Conservation (phyloP, 2,797 vertebrate genomes). For the Poeciliopsis paucimaculata region DNA sequence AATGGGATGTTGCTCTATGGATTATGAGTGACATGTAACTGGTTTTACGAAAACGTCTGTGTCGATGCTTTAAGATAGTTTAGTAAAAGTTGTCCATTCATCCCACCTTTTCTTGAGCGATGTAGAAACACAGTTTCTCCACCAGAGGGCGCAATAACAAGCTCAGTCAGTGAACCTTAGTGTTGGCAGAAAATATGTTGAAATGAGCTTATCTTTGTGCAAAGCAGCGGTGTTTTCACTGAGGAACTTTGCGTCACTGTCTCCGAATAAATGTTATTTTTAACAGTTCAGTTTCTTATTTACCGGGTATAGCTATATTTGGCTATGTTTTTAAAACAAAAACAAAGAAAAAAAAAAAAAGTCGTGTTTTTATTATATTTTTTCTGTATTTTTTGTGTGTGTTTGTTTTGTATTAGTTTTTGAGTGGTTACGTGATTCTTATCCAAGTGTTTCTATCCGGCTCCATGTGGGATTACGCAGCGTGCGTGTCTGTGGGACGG, state of each 20-base stretch:
- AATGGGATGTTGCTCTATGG: neutral
- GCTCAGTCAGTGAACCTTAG: neutral
- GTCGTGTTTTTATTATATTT: neutral
- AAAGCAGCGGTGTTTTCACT: neutral
- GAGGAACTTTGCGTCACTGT: neutral
- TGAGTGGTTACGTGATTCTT: neutral
- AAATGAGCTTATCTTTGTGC: neutral
- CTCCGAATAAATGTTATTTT: neutral
- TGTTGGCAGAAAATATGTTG: neutral
- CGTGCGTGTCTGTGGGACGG: conserved; percentile 62
- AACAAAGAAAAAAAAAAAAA: neutral
- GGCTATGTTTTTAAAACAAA: neutral
- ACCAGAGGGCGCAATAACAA: conserved; percentile 51
- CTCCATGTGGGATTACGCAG: conserved; percentile 65
- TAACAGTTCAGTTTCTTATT: neutral
- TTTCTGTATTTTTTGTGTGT: neutral
- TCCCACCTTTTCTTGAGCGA: neutral
- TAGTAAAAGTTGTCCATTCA: neutral
- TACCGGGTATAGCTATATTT: neutral
- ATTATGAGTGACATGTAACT: neutral
- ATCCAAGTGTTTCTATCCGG: conserved; percentile 30
- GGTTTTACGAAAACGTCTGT: neutral
- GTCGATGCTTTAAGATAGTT: neutral
- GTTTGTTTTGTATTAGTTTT: conserved; percentile 6
- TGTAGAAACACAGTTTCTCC: conserved; percentile 32